Conservation (phyloP, 2,113 vertebrate species). For the Mustelus asterias region DNA sequence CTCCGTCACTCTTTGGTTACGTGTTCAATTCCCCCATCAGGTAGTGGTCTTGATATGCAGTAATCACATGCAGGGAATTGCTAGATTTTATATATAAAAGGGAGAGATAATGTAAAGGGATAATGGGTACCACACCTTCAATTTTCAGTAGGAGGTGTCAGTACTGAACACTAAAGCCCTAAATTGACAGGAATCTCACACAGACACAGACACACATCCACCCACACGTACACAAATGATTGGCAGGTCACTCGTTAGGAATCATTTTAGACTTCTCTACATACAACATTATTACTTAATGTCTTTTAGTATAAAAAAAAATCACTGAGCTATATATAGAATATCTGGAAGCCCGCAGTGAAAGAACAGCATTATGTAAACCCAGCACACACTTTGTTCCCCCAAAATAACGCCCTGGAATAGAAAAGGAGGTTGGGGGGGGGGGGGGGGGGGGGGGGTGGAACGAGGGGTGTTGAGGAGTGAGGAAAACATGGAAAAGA, state of each 20-base stretch:
- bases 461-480: too few relatives aligned
- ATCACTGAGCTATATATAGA: neutral
- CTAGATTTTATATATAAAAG: neutral
- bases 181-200: neutral
- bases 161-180: neutral
- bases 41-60: neutral
- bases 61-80: neutral
- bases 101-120: neutral
- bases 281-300: conserved; percentile 21
- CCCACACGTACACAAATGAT: neutral
- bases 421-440: neutral
- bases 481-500: too few relatives aligned
- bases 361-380: conserved; percentile 2
- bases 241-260: neutral
- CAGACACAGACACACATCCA: neutral
- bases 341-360: conserved; percentile 1
- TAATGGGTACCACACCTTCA: neutral
- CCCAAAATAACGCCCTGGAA: neutral
- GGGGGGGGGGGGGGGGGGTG: too few relatives aligned
- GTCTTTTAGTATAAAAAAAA: neutral
- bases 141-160: neutral
- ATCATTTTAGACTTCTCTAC: neutral
- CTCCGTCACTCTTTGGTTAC: conserved; percentile 7
- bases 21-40: neutral
- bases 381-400: neutral